Conservation (phyloP, 2,113 vertebrate species). For the Lampris megalopsis region DNA sequence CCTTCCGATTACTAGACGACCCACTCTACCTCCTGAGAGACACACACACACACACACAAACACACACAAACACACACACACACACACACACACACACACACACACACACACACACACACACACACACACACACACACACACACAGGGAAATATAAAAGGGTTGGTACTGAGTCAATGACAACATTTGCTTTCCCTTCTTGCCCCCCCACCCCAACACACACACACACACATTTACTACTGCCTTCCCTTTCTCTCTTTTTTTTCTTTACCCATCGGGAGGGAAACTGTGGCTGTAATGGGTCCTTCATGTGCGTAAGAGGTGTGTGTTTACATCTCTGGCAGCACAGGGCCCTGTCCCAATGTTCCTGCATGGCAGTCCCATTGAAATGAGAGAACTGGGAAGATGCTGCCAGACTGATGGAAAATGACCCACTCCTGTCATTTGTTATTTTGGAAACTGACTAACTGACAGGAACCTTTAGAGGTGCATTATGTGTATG, state of each 20-base stretch:
- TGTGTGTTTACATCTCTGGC: conserved; percentile 62
- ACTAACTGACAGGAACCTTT: conserved; percentile 14
- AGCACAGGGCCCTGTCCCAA: conserved; percentile 39
- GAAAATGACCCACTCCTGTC: conserved; percentile 35
- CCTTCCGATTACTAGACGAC: no score
- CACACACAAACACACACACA: conserved; percentile 39
- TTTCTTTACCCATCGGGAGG: conserved; percentile 44
- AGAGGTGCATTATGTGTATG: conserved; percentile 24
- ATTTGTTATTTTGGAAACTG: conserved; percentile 43
- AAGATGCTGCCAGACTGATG: conserved; percentile 43
- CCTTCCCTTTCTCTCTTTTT: conserved; percentile 5
- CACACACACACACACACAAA: background rate
- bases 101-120: background rate
- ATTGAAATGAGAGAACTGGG: conserved; percentile 47
- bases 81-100: conserved; percentile 19
- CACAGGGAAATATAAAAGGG: conserved; percentile 40
- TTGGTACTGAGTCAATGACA: conserved; percentile 65
- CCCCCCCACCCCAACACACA: background rate
- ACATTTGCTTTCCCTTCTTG: conserved; percentile 52
- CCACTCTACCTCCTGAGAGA: no score
- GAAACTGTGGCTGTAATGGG: conserved; percentile 66
- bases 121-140: conserved; percentile 35
- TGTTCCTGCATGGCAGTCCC: conserved; percentile 61
- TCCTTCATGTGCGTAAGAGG: conserved; percentile 66
- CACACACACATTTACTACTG: no score